Evolutionary conservation across 2,888 invertebrate species (phyloP), one percentile per base, ranked within the genome.

Genomic region (Adelognathus sp.): DNA sequence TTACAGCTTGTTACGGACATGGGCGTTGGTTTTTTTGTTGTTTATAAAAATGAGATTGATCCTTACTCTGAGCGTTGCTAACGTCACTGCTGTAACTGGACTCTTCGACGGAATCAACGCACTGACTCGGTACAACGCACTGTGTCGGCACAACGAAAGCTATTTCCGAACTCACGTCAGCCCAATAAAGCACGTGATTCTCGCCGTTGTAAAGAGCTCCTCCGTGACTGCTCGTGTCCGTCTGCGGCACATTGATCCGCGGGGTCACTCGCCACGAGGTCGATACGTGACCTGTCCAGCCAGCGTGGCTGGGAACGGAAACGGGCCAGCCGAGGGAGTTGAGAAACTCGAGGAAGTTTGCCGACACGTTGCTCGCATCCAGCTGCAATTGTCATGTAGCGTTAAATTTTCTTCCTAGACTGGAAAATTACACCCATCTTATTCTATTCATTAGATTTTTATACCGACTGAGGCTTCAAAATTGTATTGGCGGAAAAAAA

Each of bases 101-200:
- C 44, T 91, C 90, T 33, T 87, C 88, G 1, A 87, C 71, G 6
- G 85, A 84, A 41, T 90, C 90, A 0, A 85, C 73, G 18, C 78
- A 61, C 36, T 73, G 76, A 21, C 64, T 85, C 29, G 82, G 58
- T 3, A 82, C 69, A 18, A 83, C 85, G 27, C 58, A 85, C 16
- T 91, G 89, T 1, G 94, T 93, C 0, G 99, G 99, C 66, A 99
- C 97, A 16, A 99, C 95, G 92, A 99, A 98, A 1, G 98, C 98
- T 69, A 99, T 95, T 93, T 99, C 99, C 2, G 97, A 96, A 60
- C 96, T 96, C 0, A 97, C 96, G 92, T 99, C 98, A 1, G 98
- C 97, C 98, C 98, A 99, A 92, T 98, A 99, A 0, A 99, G 92
- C 2, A 98, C 95, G 90, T 96, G 95, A 73, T 95, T 95, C 69